phyloP scores from a whole-genome alignment of 1,140 invertebrate species.

The Oedothorax gibbosus region DNA sequence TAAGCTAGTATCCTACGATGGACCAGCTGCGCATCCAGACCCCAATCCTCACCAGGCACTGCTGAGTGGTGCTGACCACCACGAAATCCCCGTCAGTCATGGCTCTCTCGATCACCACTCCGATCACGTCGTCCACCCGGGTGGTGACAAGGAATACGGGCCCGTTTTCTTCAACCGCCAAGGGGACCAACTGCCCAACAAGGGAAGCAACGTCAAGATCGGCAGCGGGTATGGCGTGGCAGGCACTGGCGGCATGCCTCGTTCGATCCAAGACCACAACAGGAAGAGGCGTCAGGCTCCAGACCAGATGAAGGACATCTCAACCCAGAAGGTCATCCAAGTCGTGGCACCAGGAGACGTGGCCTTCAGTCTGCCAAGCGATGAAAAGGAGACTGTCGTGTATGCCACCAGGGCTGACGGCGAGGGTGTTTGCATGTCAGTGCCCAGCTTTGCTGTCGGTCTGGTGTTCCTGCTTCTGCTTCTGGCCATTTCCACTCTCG shows the following conservation, averaged over 20 bases:
- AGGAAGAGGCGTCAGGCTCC: conserved; percentile 72
- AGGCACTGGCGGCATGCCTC: conserved; percentile 62
- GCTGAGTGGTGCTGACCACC: not conserved
- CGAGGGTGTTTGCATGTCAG: conserved; percentile 88
- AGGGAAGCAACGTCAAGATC: conserved; percentile 47
- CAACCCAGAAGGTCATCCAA: conserved; percentile 89
- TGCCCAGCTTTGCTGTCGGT: conserved; percentile 90
- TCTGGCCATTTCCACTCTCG: conserved; percentile 87
- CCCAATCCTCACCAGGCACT: conserved; percentile 35
- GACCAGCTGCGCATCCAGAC: conserved; percentile 6
- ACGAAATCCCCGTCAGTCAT: not conserved
- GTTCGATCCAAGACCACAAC: conserved; percentile 75
- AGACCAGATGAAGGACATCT: conserved; percentile 85
- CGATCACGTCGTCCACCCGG: not conserved
- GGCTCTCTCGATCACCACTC: not conserved
- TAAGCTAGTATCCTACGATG: conserved; percentile 37
- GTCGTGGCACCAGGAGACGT: conserved; percentile 94
- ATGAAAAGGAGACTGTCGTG: conserved; percentile 84
- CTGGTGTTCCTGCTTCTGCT: conserved; percentile 90
- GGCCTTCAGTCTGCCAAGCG: conserved; percentile 83
- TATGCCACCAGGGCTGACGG: conserved; percentile 71
- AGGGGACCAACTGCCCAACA: conserved; percentile 53
- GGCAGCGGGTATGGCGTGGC: conserved; percentile 46
- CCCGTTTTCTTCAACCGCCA: conserved; percentile 59
- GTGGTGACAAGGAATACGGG: conserved; percentile 17